A percentile compares a stretch with the other conserved stretches of the same genome.
Evolutionary conservation across 2,888 invertebrate genomes (phyloP).

Genomic region (Epinotia ramella): DNA sequence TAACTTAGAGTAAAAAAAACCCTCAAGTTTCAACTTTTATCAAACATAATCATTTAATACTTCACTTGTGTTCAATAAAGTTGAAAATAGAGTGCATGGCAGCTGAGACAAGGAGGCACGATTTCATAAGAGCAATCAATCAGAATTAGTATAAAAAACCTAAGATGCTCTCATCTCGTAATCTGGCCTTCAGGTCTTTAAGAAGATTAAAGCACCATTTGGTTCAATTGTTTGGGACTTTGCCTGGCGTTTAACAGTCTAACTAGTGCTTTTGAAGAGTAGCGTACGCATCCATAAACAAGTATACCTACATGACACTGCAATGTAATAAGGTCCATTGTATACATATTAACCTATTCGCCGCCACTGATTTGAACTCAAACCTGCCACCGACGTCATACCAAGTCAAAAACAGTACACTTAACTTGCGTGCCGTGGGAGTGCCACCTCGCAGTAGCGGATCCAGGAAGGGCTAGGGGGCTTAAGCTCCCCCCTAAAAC

Average conservation of each 20-base stretch:
- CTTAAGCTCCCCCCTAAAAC: too few relatives aligned
- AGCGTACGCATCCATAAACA: background rate
- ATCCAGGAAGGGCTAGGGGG: too few relatives aligned
- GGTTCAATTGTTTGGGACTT: background rate
- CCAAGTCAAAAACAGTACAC: too few relatives aligned
- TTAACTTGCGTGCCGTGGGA: too few relatives aligned
- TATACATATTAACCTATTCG: background rate
- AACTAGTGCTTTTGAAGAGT: background rate
- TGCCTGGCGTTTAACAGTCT: background rate
- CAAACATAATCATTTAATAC: background rate
- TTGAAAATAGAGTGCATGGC: background rate
- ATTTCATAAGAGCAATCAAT: background rate
- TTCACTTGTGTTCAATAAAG: background rate
- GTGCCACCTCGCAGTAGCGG: too few relatives aligned
- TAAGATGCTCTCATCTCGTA: too few relatives aligned
- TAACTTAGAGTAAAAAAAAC: background rate
- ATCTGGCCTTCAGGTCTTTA: background rate
- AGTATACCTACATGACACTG: background rate
- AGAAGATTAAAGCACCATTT: background rate
- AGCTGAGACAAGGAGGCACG: background rate
- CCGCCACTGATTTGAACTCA: too few relatives aligned
- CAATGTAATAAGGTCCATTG: background rate
- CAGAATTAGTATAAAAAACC: too few relatives aligned
- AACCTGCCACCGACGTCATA: too few relatives aligned
- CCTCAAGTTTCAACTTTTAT: slow-evolving; percentile 9